Conservation (phyloP, 2,888 invertebrate species). For the Chironomus tentans region DNA sequence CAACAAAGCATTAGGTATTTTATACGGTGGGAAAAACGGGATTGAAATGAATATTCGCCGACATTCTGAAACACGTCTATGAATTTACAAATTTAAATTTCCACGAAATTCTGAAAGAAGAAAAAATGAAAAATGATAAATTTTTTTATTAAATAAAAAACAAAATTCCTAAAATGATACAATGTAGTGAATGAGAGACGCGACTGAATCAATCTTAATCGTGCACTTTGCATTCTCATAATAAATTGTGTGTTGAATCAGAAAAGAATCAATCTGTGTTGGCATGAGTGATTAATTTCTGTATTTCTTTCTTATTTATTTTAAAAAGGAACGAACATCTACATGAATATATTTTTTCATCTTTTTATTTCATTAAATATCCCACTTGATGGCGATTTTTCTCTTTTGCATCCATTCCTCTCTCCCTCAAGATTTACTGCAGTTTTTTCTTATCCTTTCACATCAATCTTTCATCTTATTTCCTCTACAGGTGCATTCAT, state of each 20-base stretch:
- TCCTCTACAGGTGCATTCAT: slow-evolving; percentile 24
- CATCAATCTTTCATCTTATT: slow-evolving; percentile 22
- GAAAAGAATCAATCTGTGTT: not conserved
- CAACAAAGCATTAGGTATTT: too few species aligned
- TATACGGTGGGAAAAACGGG: too few species aligned
- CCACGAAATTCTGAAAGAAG: not conserved
- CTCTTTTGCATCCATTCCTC: not conserved
- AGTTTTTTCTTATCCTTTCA: slow-evolving; percentile 5
- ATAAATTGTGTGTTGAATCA: not conserved
- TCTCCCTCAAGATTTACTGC: not conserved
- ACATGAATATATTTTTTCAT: not conserved
- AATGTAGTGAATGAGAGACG: not conserved
- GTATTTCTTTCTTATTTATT: not conserved
- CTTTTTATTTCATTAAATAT: not conserved
- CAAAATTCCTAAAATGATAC: not conserved
- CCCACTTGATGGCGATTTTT: not conserved
- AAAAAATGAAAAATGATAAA: not conserved
- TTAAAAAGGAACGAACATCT: not conserved
- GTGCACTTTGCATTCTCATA: not conserved
- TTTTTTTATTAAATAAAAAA: not conserved
- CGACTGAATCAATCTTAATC: not conserved
- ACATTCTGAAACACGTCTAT: too few species aligned
- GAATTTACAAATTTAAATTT: not conserved
- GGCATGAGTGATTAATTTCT: slow-evolving; percentile 3
- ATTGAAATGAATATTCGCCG: too few species aligned